Conservation (phyloP, 1,140 invertebrate genomes). For the Ephestia elutella region DNA sequence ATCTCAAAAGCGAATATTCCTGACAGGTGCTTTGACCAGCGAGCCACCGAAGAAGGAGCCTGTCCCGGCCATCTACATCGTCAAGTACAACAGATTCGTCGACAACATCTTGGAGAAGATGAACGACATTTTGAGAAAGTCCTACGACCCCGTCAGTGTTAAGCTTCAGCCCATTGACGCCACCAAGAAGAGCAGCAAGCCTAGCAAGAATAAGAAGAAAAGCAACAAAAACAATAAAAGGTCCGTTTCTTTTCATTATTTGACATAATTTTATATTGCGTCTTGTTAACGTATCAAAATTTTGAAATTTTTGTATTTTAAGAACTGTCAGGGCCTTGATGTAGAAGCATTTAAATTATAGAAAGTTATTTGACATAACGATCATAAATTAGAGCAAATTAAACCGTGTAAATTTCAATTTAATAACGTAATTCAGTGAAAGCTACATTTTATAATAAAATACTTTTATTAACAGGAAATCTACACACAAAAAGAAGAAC, state of each 20-base stretch:
- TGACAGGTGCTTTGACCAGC: constrained; percentile 46
- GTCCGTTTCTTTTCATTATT: constrained; percentile 29
- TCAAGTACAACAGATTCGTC: constrained; percentile 87
- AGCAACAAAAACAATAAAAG: constrained; percentile 67
- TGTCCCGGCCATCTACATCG: constrained; percentile 82
- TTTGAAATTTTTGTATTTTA: too few relatives aligned
- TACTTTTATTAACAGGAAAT: constrained; percentile 37
- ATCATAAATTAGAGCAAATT: too few relatives aligned
- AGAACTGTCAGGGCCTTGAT: too few relatives aligned
- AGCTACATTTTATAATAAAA: not conserved
- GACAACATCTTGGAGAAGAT: constrained; percentile 86
- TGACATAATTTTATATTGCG: not conserved
- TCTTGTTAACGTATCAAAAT: too few relatives aligned
- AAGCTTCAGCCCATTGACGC: constrained; percentile 79
- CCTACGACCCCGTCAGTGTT: constrained; percentile 88
- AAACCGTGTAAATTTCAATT: too few relatives aligned
- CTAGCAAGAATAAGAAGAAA: constrained; percentile 68
- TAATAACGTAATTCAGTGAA: too few relatives aligned
- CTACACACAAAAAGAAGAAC: constrained; percentile 49
- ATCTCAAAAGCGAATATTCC: not conserved
- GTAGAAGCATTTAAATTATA: too few relatives aligned
- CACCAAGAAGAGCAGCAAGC: constrained; percentile 67
- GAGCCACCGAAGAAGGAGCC: constrained; percentile 51
- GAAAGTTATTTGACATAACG: too few relatives aligned
- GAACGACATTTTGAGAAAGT: constrained; percentile 83